phyloP scores from a whole-genome alignment of 1,140 invertebrate species.

The Papilio polyxenes region DNA sequence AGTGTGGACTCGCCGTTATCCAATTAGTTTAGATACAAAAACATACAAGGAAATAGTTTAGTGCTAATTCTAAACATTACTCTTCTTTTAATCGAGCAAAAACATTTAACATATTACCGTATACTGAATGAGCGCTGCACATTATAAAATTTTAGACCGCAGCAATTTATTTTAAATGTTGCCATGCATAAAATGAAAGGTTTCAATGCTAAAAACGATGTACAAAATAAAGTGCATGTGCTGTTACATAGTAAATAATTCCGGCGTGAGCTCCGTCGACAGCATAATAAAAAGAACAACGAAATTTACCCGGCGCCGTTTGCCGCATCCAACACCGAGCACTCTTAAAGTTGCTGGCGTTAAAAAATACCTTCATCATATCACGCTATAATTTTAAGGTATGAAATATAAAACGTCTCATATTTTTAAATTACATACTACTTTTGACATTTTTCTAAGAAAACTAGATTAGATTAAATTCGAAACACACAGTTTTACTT shows the following conservation, averaged over 20 bases:
- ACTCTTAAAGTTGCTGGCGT: slow-evolving; percentile 64
- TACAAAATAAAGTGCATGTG: slow-evolving; percentile 71
- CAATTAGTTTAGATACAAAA: no score
- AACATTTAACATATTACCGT: background rate
- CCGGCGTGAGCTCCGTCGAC: slow-evolving; percentile 65
- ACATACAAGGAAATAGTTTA: no score
- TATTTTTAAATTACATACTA: slow-evolving; percentile 33
- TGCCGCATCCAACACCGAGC: slow-evolving; percentile 67
- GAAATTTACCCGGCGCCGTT: slow-evolving; percentile 74
- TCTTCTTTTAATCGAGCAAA: background rate
- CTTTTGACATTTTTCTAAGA: background rate
- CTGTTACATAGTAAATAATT: slow-evolving; percentile 78
- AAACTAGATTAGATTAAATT: background rate
- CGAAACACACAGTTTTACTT: background rate
- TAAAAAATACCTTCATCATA: slow-evolving; percentile 42
- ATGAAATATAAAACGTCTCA: background rate
- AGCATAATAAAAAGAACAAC: slow-evolving; percentile 77
- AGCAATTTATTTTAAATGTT: slow-evolving; percentile 34
- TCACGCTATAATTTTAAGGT: background rate
- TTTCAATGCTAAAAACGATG: slow-evolving; percentile 65
- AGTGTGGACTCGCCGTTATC: no score
- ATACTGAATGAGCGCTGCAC: background rate
- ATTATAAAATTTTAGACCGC: slow-evolving; percentile 29
- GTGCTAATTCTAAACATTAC: no score
- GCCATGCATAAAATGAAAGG: slow-evolving; percentile 57